A percentile compares a stretch with the other conserved stretches of the same genome.
phyloP scores from a whole-genome alignment of 2,113 vertebrate species.

The Mus spicilegus region DNA sequence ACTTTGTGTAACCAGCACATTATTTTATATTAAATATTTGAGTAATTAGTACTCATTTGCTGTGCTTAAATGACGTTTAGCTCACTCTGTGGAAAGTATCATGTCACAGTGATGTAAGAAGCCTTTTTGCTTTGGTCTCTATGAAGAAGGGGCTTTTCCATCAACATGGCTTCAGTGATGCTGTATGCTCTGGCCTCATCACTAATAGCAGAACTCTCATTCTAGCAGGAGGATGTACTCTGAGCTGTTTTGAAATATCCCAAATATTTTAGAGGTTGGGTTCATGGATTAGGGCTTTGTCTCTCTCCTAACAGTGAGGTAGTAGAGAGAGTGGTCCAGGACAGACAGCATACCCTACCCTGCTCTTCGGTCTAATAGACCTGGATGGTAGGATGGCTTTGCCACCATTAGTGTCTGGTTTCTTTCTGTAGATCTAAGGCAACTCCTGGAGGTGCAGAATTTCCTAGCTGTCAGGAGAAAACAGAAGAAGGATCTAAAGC shows the following conservation, averaged over 20 bases:
- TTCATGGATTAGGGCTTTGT: background rate
- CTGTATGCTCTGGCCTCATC: background rate
- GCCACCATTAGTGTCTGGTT: background rate
- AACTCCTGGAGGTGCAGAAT: background rate
- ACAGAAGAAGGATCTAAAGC: background rate
- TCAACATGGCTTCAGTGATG: background rate
- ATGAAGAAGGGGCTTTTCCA: background rate
- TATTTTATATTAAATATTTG: slow-evolving; percentile 15
- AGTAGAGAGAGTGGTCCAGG: background rate
- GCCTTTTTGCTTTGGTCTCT: background rate
- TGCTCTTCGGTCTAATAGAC: background rate
- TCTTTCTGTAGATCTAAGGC: background rate
- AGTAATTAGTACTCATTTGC: background rate
- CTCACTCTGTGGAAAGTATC: background rate
- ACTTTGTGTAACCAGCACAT: background rate
- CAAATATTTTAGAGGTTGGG: no score
- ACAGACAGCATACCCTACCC: background rate
- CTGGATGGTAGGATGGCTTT: background rate
- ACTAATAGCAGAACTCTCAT: background rate
- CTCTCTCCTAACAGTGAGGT: background rate
- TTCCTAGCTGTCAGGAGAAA: background rate
- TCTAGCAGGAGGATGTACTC: background rate
- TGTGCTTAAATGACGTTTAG: background rate
- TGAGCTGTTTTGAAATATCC: no score
- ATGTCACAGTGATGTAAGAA: background rate